These are phyloP conservation scores for Euwallacea similis DNA, from an alignment of 1,140 invertebrate species.

Conservation along the genomic window DNA sequence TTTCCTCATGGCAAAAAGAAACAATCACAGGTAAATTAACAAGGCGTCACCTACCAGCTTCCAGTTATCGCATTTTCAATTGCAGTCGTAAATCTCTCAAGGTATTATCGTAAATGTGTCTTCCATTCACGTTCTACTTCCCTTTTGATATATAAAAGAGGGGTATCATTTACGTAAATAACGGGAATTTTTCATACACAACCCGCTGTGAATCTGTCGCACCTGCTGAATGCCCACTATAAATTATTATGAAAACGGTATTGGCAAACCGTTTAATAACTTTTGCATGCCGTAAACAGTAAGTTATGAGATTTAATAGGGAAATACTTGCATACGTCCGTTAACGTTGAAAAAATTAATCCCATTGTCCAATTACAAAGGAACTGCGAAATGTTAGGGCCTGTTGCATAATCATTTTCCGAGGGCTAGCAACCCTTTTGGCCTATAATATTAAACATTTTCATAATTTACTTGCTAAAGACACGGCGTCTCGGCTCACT, in stretches of 20 bases:
- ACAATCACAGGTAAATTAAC: too few relatives aligned
- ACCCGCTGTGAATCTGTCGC: constrained; percentile 11
- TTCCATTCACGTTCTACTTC: background rate
- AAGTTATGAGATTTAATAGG: too few relatives aligned
- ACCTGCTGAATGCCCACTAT: constrained; percentile 13
- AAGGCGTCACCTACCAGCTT: too few relatives aligned
- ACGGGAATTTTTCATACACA: constrained; percentile 14
- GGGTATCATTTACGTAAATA: constrained; percentile 11
- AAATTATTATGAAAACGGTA: background rate
- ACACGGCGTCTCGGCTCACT: background rate
- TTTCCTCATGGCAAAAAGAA: too few relatives aligned
- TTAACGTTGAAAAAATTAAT: too few relatives aligned
- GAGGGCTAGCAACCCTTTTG: background rate
- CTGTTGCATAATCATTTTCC: too few relatives aligned
- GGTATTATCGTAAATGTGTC: background rate
- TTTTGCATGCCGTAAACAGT: too few relatives aligned
- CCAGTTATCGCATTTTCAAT: too few relatives aligned
- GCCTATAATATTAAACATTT: background rate
- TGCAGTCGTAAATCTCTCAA: background rate
- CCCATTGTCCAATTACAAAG: too few relatives aligned
- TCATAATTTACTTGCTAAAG: background rate
- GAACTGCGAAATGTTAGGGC: too few relatives aligned
- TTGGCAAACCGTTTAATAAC: constrained; percentile 15
- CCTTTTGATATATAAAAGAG: constrained; percentile 15
- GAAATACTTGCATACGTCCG: too few relatives aligned